Percentiles rank a stretch among this genome's conserved stretches.
These are phyloP conservation scores for Macrostomum cliftonense DNA, from an alignment of 2,888 invertebrate species.

Conservation along the genomic window DNA sequence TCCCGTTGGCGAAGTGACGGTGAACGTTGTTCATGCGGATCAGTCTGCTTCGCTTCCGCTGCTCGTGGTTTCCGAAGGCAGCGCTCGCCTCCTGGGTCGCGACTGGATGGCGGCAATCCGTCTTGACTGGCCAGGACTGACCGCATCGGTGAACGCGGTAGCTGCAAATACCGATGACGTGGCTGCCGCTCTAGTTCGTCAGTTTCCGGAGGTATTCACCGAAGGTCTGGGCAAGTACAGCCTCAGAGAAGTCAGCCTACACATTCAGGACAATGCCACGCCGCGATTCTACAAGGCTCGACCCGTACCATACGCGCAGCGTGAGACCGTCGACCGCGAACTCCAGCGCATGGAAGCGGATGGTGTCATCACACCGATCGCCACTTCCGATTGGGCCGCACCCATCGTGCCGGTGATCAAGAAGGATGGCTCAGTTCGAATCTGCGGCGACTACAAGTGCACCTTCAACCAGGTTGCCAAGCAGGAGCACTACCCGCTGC, in stretches of 20 bases:
- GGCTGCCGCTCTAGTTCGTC: background rate
- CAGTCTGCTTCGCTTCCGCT: too few species aligned
- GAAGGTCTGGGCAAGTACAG: constrained; percentile 4
- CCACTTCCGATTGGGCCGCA: too few species aligned
- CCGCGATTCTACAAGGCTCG: constrained; percentile 15
- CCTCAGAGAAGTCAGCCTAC: background rate
- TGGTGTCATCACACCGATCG: too few species aligned
- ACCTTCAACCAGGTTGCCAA: too few species aligned
- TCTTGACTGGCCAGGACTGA: background rate
- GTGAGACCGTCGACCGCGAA: background rate
- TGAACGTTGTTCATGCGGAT: too few species aligned
- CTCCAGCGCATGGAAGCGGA: too few species aligned
- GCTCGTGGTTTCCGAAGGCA: background rate
- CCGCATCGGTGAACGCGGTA: background rate
- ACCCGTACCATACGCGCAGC: constrained; percentile 14
- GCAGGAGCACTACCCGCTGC: too few species aligned
- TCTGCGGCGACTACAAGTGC: too few species aligned
- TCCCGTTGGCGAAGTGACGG: too few species aligned
- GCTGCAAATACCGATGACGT: background rate
- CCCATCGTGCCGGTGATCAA: too few species aligned
- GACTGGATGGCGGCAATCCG: background rate
- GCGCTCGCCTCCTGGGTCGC: too few species aligned
- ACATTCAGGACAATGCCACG: background rate
- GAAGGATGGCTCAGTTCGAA: too few species aligned
- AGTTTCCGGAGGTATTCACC: background rate